Conservation (phyloP, 2,888 invertebrate genomes). For the Melitaea athalia region DNA sequence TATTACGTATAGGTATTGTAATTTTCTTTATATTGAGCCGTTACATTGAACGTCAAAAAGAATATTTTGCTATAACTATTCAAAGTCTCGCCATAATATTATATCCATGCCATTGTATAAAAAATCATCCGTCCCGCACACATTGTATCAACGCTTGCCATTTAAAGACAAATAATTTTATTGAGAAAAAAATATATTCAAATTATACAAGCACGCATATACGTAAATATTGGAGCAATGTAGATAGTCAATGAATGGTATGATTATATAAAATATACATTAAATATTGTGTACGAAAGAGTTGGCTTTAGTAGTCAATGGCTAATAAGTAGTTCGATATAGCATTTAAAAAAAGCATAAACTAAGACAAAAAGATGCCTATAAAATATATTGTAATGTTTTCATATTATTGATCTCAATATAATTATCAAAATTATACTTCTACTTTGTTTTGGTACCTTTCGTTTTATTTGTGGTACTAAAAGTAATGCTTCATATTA, state of each 20-base stretch:
- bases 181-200: conserved; percentile 25
- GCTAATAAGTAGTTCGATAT: background rate
- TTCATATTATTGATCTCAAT: conserved; percentile 11
- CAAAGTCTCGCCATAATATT: conserved; percentile 19
- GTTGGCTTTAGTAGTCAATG: conserved; percentile 7
- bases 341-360: conserved; percentile 5
- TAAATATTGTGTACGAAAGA: background rate
- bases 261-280: conserved; percentile 2
- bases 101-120: conserved; percentile 35
- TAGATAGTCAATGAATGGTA: conserved; percentile 16
- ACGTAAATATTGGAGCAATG: conserved; percentile 23
- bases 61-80: conserved; percentile 29
- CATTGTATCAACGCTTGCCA: conserved; percentile 37
- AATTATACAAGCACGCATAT: conserved; percentile 13
- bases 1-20: background rate
- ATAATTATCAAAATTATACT: background rate
- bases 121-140: conserved; percentile 40
- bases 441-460: background rate
- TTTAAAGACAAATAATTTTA: conserved; percentile 38
- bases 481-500: background rate
- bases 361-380: background rate
- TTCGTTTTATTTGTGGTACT: background rate
- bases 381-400: background rate
- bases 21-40: background rate
- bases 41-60: conserved; percentile 5